Evolutionary conservation across 2,888 invertebrate species (phyloP).

Genomic region (Punctoribates punctum): DNA sequence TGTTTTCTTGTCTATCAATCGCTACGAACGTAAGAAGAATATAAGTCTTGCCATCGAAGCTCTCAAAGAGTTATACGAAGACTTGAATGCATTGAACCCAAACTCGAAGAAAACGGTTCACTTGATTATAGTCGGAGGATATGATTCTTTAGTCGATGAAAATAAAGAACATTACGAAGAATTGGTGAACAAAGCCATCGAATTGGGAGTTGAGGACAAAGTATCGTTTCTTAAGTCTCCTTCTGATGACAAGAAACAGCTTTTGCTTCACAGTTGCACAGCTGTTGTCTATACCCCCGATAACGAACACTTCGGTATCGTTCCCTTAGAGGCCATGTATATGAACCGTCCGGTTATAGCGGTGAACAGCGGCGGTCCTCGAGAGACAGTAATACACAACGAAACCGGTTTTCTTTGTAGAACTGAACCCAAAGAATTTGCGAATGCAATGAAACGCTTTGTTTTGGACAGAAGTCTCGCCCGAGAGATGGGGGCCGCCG

Average conservation of each 20-base stretch:
- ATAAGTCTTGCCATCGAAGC: slow-evolving; percentile 78
- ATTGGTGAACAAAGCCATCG: slow-evolving; percentile 64
- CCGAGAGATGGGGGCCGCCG: slow-evolving; percentile 63
- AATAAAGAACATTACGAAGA: slow-evolving; percentile 81
- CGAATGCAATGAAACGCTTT: slow-evolving; percentile 69
- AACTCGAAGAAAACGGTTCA: slow-evolving; percentile 58
- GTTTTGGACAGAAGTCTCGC: slow-evolving; percentile 63
- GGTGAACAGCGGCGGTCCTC: slow-evolving; percentile 89
- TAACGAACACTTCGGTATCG: slow-evolving; percentile 98
- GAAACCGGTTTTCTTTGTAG: slow-evolving; percentile 77
- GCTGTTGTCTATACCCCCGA: slow-evolving; percentile 90
- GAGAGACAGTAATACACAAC: slow-evolving; percentile 77
- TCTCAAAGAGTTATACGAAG: slow-evolving; percentile 54
- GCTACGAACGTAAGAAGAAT: slow-evolving; percentile 96
- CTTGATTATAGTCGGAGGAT: slow-evolving; percentile 92
- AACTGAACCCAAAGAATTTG: slow-evolving; percentile 66
- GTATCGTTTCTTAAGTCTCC: slow-evolving; percentile 83
- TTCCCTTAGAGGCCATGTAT: slow-evolving; percentile 98
- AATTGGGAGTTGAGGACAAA: slow-evolving; percentile 65
- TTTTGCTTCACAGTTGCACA: slow-evolving; percentile 69
- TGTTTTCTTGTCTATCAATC: slow-evolving; percentile 87
- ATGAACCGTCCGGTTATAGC: slow-evolving; percentile 89
- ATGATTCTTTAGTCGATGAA: slow-evolving; percentile 79
- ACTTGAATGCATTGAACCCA: slow-evolving; percentile 16
- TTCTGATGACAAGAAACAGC: slow-evolving; percentile 75